Base-by-base conservation (phyloP, 2,797 vertebrate genomes). In the Lagodon rhomboides region DNA sequence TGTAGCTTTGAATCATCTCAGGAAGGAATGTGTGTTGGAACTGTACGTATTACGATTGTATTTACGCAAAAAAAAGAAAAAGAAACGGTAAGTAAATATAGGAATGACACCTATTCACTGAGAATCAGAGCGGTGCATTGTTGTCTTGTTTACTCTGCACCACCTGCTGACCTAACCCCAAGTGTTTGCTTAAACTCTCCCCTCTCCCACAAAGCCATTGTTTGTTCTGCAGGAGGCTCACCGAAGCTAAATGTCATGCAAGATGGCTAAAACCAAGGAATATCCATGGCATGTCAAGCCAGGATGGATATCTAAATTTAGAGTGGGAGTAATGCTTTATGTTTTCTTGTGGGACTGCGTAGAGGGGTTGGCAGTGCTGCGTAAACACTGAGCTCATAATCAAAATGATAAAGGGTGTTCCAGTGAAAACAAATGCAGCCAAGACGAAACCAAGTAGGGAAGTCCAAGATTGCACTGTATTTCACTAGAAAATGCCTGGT, bases 151-250 rank as follows among this genome's bases (percentile, higher is more conserved):
- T 69, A 73, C 56, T 83, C 59, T 67, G 69, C 51, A 65, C 83
- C 84, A 88, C 84, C 87, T 88, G 72, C 84, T 82, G 80, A 90
- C 79, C 64, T 50, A 41, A 75, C 70, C 73, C 60, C 76, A 66
- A 66, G 15, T 87, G 82, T 91, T 90, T 91, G 83, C 83, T 87
- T 79, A 55, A 79, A 70, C 75, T 61, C 78, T 27, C 75, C 85
- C 77, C 64, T 80, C 63, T 50, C 38, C 71, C 68, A 78, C 82
- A 73, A 51, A 66, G 47, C 65, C 68, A 68, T 83, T 89, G 79
- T 84, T 86, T 74, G 72, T 68, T 23, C 74, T 70, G 23, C 60
- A 47, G 30, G 53, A 73, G 53, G 63, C 49, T 62, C 47, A 68
- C 47, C 67, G 55, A 73, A 71, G 13, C 62, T 68, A 79, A 77